Base-by-base conservation (phyloP, 2,888 invertebrate genomes). In the Parnassius orleans region DNA sequence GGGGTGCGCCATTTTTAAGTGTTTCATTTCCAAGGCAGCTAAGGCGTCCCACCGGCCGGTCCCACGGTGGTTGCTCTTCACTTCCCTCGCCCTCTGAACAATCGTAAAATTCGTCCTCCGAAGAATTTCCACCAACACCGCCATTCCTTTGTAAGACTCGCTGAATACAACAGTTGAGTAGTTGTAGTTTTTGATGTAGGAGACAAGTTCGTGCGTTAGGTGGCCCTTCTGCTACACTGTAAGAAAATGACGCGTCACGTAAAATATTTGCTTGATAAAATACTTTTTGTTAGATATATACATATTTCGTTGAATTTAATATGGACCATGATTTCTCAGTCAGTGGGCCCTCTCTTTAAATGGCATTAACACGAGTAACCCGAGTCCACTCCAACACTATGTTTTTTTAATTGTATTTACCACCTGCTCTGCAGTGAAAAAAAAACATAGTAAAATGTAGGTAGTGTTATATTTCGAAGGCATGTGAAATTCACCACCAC, bases 111-210 rank as follows among this genome's bases (percentile, higher is more conserved):
- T 97, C 97, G 41, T 97, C 93, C 1, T 92, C 93, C 0, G 86
- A 84, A 41, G 87, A 84, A 70, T 85, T 81, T 64, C 85, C 83
- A 69, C 92, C 92, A 19, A 78, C 75, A 14, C 78, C 82, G 1
- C 78, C 79, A 61, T 85, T 83, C 69, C 94, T 93, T 48, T 84
- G 86, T 33, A 70, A 50, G 86, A 92, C 73, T 84, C 95, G 92
- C 66, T 93, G 93, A 69, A 96, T 95, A 82, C 96, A 96, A 76
- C 95, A 94, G 77, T 96, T 96, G 48, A 96, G 85, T 92, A 96
- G 94, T 90, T 98, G 98, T 51, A 99, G 93, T 82, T 99, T 99
- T 87, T 99, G 98, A 86, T 99, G 96, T 12, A 99, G 92, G 52
- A 99, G 92, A 80, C 98, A 98, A 9, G 97, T 96, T 64, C 97